Conservation (phyloP, 2,113 vertebrate genomes). For the Mastomys natalensis region DNA sequence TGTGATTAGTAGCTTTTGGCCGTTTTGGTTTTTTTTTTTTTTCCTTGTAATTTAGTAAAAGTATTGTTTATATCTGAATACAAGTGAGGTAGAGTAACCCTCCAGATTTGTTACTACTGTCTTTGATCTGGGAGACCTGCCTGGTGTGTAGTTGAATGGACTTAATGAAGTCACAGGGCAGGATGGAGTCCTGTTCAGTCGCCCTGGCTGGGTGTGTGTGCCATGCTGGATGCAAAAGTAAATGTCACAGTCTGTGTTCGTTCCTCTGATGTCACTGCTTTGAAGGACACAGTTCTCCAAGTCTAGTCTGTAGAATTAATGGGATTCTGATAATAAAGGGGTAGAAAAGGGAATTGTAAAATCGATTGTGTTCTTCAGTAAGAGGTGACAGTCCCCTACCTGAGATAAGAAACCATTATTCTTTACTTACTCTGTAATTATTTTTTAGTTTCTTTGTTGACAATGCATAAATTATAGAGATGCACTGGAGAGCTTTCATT, state of each 20-base stretch:
- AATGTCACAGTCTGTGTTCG: not conserved
- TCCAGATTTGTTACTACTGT: conserved; percentile 16
- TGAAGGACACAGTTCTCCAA: not conserved
- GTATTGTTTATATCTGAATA: conserved; percentile 32
- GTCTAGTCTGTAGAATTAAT: not conserved
- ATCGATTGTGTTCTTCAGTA: not conserved
- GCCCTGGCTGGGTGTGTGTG: conserved; percentile 67
- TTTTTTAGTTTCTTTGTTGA: not conserved
- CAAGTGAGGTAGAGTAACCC: not conserved
- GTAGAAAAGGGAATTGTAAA: not conserved
- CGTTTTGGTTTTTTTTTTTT: not conserved
- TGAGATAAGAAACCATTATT: conserved; percentile 25
- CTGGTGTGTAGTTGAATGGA: conserved; percentile 57
- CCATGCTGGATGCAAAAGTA: conserved; percentile 68
- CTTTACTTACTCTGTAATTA: conserved; percentile 29
- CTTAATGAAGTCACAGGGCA: not conserved
- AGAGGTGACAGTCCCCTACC: not conserved
- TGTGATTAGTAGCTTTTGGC: not conserved
- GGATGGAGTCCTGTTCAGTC: conserved; percentile 40
- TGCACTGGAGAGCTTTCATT: conserved; percentile 40
- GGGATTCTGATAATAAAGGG: conserved; percentile 24
- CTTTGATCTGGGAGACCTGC: conserved; percentile 51
- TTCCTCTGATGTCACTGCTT: conserved; percentile 35
- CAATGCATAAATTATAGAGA: not conserved
- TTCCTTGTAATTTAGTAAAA: not conserved